Evolutionary conservation across 2,888 invertebrate genomes (phyloP).

Genomic region (Blastobasis lacticolella): DNA sequence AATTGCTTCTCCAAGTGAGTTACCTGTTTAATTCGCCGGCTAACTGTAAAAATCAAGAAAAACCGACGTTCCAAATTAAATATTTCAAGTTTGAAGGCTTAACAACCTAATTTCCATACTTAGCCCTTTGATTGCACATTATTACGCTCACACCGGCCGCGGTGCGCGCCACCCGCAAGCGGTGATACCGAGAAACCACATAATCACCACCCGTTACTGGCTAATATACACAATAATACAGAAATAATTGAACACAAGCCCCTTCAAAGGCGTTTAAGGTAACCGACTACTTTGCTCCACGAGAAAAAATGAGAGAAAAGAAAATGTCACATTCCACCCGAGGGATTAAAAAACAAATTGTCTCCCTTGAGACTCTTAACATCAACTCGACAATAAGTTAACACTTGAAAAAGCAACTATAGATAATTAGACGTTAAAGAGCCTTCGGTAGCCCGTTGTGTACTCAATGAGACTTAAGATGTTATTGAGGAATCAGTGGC

Average conservation of each 20-base stretch:
- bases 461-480: constrained; percentile 6
- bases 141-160: too few species aligned
- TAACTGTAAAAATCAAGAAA: too few species aligned
- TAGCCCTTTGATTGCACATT: too few species aligned
- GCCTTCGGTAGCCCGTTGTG: constrained; percentile 20
- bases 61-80: too few species aligned
- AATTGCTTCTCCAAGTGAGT: too few species aligned
- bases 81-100: too few species aligned
- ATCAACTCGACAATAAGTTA: constrained; percentile 23
- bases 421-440: constrained; percentile 30
- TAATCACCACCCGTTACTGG: constrained; percentile 15
- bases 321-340: constrained; percentile 17
- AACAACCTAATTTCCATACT: too few species aligned
- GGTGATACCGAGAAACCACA: constrained; percentile 3
- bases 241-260: constrained; percentile 39
- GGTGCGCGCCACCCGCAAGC: not conserved
- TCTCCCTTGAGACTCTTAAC: constrained; percentile 23
- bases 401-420: constrained; percentile 30
- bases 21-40: too few species aligned
- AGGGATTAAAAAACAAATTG: constrained; percentile 31
- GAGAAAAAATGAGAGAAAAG: constrained; percentile 3
- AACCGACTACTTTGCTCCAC: constrained; percentile 16
- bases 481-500: constrained; percentile 17
- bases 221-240: constrained; percentile 26
- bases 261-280: constrained; percentile 22